phyloP scores from a whole-genome alignment of 2,113 vertebrate species.

The Nannobrachium achirus region DNA sequence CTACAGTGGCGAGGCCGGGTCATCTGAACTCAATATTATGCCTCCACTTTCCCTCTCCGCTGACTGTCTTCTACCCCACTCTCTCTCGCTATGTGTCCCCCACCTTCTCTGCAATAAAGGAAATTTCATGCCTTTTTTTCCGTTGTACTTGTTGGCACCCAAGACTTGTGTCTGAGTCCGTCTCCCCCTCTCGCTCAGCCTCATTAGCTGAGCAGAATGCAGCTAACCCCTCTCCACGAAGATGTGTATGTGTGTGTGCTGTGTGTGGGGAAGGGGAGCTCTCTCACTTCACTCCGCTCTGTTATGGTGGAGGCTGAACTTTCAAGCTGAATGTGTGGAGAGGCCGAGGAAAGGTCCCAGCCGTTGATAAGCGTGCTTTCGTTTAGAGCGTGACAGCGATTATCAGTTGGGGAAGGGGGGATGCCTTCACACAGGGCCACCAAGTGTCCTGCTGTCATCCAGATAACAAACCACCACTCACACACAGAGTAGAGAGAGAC shows the following conservation, averaged over 20 bases:
- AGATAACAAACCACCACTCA: conserved; percentile 54
- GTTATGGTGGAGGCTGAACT: no score
- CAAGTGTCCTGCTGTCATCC: conserved; percentile 50
- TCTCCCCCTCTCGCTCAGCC: conserved; percentile 4
- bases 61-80: no score
- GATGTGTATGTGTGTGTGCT: conserved; percentile 23
- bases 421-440: conserved; percentile 19
- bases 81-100: not conserved
- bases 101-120: conserved; percentile 1
- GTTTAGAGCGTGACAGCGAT: conserved; percentile 52
- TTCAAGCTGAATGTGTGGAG: not conserved
- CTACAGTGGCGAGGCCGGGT: not conserved
- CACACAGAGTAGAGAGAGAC: not conserved
- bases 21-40: not conserved
- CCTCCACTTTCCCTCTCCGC: no score
- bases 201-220: conserved; percentile 39
- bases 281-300: no score
- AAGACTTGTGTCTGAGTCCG: conserved; percentile 27
- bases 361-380: conserved; percentile 64
- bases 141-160: conserved; percentile 31
- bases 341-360: conserved; percentile 16
- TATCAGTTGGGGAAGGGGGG: conserved; percentile 39
- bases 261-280: no score
- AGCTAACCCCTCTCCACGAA: conserved; percentile 31
- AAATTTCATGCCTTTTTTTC: conserved; percentile 9